Conservation (phyloP, 2,113 vertebrate genomes). For the Catharus bicknelli region DNA sequence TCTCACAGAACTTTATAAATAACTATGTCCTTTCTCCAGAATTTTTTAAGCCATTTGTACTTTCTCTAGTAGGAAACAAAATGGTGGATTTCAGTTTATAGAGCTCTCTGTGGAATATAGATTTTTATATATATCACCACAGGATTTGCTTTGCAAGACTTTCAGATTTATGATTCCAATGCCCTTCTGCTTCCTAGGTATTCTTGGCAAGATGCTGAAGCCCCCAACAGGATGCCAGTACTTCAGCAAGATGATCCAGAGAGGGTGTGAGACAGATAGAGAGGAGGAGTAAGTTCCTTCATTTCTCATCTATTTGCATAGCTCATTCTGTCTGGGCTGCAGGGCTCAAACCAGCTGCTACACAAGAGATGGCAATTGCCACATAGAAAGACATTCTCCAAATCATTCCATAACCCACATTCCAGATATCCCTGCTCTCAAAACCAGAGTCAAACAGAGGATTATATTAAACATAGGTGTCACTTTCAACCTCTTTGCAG, state of each 20-base stretch:
- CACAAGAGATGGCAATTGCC: neutral
- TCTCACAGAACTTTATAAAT: neutral
- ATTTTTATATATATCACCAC: neutral
- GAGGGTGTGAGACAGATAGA: conserved; percentile 48
- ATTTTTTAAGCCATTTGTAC: neutral
- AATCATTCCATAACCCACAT: neutral
- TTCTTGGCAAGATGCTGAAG: conserved; percentile 32
- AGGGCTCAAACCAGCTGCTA: conserved; percentile 8
- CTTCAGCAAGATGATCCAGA: conserved; percentile 26
- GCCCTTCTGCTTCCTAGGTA: conserved; percentile 49
- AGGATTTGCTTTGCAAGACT: conserved; percentile 26
- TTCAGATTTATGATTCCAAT: neutral
- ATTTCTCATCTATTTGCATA: neutral
- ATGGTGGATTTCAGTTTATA: neutral
- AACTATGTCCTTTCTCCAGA: neutral
- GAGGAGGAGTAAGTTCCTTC: conserved; percentile 9
- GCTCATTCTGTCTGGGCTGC: neutral
- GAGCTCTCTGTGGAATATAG: neutral
- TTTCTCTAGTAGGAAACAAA: neutral
- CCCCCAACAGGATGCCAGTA: neutral
- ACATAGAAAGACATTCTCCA: neutral
- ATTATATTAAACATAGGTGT: neutral
- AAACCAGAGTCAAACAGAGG: neutral
- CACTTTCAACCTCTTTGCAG: conserved; percentile 16
- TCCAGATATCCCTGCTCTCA: neutral